These are phyloP conservation scores for Podarcis muralis DNA, from an alignment of 2,113 vertebrate species.

Conservation along the genomic window DNA sequence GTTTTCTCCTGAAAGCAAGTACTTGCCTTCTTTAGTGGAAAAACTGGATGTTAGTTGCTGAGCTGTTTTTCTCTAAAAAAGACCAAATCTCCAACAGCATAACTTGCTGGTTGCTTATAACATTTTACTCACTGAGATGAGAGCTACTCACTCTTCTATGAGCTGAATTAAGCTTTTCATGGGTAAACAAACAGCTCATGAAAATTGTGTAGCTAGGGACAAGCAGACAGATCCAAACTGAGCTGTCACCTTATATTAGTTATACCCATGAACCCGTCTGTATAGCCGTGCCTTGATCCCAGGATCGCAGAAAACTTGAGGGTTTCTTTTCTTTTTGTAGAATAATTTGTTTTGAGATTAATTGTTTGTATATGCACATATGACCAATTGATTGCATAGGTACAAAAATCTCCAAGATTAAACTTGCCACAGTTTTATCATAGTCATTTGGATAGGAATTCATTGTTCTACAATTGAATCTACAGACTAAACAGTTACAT, in stretches of 20 bases:
- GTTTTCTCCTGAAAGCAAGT: constrained; percentile 62
- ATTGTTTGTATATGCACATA: fast-evolving
- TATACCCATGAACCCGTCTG: constrained; percentile 70
- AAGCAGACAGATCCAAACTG: constrained; percentile 70
- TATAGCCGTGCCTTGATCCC: constrained; percentile 59
- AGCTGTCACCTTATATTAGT: constrained; percentile 77
- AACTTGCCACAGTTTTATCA: fast-evolving
- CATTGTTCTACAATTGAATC: background rate
- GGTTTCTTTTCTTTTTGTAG: constrained; percentile 30
- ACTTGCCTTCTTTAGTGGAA: constrained; percentile 55
- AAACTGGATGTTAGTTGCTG: constrained; percentile 61
- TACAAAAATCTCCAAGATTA: background rate
- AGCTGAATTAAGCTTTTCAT: constrained; percentile 64
- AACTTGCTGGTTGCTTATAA: constrained; percentile 60
- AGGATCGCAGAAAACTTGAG: constrained; percentile 60
- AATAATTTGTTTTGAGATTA: constrained; percentile 12
- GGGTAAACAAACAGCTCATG: constrained; percentile 75
- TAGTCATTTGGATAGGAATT: background rate
- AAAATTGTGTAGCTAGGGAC: constrained; percentile 70
- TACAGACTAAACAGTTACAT: background rate
- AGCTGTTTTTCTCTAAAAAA: constrained; percentile 55
- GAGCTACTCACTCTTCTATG: constrained; percentile 46
- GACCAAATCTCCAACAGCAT: constrained; percentile 51
- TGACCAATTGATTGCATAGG: background rate
- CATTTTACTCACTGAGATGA: constrained; percentile 61